Base-by-base conservation (phyloP, 2,888 invertebrate species). In the Tinea semifulvella region DNA sequence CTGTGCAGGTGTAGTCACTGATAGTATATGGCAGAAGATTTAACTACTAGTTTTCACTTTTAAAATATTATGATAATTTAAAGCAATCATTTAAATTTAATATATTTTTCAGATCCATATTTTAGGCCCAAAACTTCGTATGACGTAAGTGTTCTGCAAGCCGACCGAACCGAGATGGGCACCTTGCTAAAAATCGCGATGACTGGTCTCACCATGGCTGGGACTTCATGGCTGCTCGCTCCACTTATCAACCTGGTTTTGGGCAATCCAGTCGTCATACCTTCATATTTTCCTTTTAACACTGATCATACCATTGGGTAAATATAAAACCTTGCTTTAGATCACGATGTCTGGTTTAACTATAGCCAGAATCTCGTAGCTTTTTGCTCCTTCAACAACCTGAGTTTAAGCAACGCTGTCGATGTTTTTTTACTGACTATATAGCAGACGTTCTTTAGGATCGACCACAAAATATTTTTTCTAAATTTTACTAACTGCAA, bases 211-310 rank as follows among this genome's bases (percentile, higher is more conserved):
- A n/a, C n/a, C 8, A 4, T 22, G 19, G 22, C 40, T 22, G 40
- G 40, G 2, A 2, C 22, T 8, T 40, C 40, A 2, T 40, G 40
- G 40, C 6, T 40, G 7, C 13, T 40, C 7, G 40, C 13, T 22
- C 40, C 40, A 10, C 1, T 40, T 2, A 10, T 22, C 22, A 40
- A 40, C 13, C 14, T 40, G 14, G 22, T 13, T 40, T n/a, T 40
- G 13, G 40, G 40, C 8, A 22, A 40, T 19, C n/a, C 20, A 11
- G 40, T 40, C 5, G 17, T 40, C 4, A 13, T 40, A 22, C 40
- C 40, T 40, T 22, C 14, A 2, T 40, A 40, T 40, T 20, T 40
- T 22, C 40, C 40, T 2, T 40, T 40, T 40, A 13, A 40, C 11
- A 40, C 40, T 22, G 22, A 40, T 11, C 11, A 10, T 22, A 13